Evolutionary conservation across 2,113 vertebrate genomes (phyloP).

Genomic region (Heteronetta atricapilla): DNA sequence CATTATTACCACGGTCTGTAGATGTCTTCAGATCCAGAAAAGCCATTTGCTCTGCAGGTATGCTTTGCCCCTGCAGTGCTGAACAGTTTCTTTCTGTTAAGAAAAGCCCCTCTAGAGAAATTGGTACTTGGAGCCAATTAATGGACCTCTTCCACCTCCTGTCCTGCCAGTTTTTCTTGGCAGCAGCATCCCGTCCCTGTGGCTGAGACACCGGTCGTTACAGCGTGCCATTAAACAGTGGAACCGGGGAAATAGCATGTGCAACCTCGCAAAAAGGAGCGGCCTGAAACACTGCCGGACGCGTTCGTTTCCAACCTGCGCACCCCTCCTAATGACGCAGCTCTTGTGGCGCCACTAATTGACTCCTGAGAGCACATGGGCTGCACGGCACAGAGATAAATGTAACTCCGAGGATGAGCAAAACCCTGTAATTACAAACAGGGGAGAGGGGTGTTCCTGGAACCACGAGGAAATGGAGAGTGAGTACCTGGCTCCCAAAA

Average conservation of each 20-base stretch:
- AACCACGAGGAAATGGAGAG: neutral
- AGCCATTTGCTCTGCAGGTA: conserved; percentile 36
- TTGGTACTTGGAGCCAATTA: conserved; percentile 31
- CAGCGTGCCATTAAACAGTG: neutral
- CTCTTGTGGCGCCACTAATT: neutral
- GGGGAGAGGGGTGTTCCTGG: neutral
- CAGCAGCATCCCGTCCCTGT: neutral
- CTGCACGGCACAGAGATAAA: neutral
- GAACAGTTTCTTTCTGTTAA: conserved; percentile 22
- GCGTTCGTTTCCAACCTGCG: neutral
- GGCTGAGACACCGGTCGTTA: neutral
- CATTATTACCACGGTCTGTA: conserved; percentile 17
- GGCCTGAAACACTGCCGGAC: neutral
- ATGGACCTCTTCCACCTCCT: conserved; percentile 26
- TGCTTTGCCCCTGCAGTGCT: neutral
- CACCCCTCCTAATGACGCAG: neutral
- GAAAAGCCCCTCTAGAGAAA: conserved; percentile 22
- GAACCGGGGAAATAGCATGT: neutral
- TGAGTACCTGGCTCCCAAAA: neutral
- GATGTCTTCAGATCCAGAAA: conserved; percentile 46
- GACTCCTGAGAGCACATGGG: neutral
- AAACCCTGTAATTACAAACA: neutral
- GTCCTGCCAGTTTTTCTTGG: conserved; percentile 56
- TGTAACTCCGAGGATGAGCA: neutral
- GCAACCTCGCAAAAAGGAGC: neutral